Percentiles rank a stretch among this genome's conserved stretches.
phyloP scores from a whole-genome alignment of 1,140 invertebrate genomes.

The Mactra quadrangularis region DNA sequence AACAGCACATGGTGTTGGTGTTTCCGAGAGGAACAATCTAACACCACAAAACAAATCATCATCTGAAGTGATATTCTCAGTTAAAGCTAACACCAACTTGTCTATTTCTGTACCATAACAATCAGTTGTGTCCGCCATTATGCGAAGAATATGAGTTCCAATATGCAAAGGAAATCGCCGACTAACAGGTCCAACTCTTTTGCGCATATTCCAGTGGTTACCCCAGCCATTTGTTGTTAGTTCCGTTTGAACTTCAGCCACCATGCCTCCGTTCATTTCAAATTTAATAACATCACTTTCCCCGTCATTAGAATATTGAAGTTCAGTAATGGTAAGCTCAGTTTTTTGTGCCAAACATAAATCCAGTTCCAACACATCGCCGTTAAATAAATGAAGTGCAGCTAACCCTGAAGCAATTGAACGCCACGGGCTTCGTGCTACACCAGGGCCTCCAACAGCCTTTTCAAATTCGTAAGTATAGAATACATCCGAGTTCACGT shows the following conservation, averaged over 20 bases:
- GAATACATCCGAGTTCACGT: no score
- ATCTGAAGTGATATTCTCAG: no score
- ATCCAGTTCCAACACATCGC: constrained; percentile 4
- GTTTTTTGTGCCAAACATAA: constrained; percentile 8
- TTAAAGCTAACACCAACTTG: background rate
- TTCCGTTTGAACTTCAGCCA: background rate
- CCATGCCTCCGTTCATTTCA: background rate
- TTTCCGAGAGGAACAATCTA: no score
- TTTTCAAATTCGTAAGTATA: constrained; percentile 38
- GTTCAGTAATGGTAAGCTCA: background rate
- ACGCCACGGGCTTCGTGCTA: constrained; percentile 24
- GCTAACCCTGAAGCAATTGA: constrained; percentile 8
- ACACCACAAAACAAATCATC: no score
- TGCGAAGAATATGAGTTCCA: constrained; percentile 5
- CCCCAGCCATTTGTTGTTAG: constrained; percentile 12
- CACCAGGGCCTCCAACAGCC: constrained; percentile 2
- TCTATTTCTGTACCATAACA: constrained; percentile 35
- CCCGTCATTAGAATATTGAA: constrained; percentile 39
- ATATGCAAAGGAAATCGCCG: background rate
- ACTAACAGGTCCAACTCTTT: background rate
- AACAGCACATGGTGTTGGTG: no score
- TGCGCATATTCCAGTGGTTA: constrained; percentile 11
- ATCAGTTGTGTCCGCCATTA: background rate
- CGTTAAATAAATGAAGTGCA: constrained; percentile 37
- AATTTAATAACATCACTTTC: constrained; percentile 18